Evolutionary conservation across 2,888 invertebrate genomes (phyloP), one percentile per base, ranked within the genome.

Genomic region (Polyommatus icarus): DNA sequence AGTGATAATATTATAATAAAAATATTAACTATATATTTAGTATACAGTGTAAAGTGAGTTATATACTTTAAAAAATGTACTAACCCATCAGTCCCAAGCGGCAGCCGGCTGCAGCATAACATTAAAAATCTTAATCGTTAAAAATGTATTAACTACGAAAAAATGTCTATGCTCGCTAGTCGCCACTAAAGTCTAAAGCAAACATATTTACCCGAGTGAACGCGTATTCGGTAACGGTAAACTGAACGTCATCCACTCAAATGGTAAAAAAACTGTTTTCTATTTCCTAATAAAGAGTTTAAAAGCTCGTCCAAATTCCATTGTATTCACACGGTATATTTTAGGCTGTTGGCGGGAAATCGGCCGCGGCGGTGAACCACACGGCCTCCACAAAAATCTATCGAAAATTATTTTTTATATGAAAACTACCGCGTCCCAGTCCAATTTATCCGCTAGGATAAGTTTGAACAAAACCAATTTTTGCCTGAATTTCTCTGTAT

Each of bases 381-480:
- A 29, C 32, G 15, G 18, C 67, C 67, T 29, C 18, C 20, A 29
- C 67, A 67, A 67, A 67, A 67, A 67, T 67, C 29, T 67, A 67
- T 67, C 67, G 15, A 67, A 67, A 29, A 67, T 67, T 7, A 32
- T 67, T 29, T 67, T 67, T 67, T 67, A 32, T 67, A 67, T 67
- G 67, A 32, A 67, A 67, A 67, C 67, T 67, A 29, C 67, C 6
- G 67, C 67, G 15, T 5, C 29, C 67, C 67, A 29, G 67, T 15
- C 24, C 67, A 67, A 67, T 67, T 67, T 67, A 67, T 67, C 67
- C 67, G 32, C 67, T 32, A 6, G 29, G 29, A 15, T 67, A 67
- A 67, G 29, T 67, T 67, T 29, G 67, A 67, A 67, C 67, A 67
- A 24, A 67, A 67, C 67, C 29, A 67, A 29, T 67, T 67, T 67